Evolutionary conservation across 2,797 vertebrate genomes (phyloP), one percentile per base, ranked within the genome.

Genomic region (Anniella stebbinsi): DNA sequence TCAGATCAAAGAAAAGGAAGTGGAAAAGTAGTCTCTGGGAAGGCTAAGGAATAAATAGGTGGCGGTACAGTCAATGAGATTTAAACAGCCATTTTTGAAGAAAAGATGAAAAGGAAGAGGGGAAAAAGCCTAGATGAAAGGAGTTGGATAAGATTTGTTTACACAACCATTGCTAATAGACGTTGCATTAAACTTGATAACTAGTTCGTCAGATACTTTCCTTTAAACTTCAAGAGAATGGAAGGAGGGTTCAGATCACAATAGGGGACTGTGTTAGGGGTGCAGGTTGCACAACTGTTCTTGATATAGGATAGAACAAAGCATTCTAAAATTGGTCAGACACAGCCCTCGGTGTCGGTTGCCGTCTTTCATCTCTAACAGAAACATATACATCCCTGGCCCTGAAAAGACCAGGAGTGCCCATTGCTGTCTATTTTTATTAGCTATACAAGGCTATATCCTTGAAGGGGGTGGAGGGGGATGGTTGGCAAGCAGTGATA

Each of bases 341-440:
- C 10, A 60, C 41, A 80, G 17, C 38, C 25, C 48, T 72, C 67
- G 72, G 21, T 28, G 33, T 66, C n/a, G 66, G 25, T 63, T 69
- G 10, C 63, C 36, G 45, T 80, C 83, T 21, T 86, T 80, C 36
- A 72, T 45, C 23, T 36, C 30, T 63, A 45, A 25, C 33, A n/a
- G 48, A 89, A 85, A 66, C 45, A 84, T 76, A 38, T 75, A 84
- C n/a, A 45, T 48, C 51, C 25, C 48, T 72, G 54, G 30, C 21
- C 33, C 66, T 33, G 21, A 80, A 73, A 17, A 7, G 17, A 73
- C 38, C 67, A 91, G 54, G 45, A 84, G 73, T 75, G 66, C 23
- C 0, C 0, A 75, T 69, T 0, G 0, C 80, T 76, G 2, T 70
- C 15, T 15, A 87, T 76, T 10, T 0, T 86, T 48, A 60, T 88